These are phyloP conservation scores for Centropus unirufus DNA, from an alignment of 2,113 vertebrate species.

Conservation along the genomic window DNA sequence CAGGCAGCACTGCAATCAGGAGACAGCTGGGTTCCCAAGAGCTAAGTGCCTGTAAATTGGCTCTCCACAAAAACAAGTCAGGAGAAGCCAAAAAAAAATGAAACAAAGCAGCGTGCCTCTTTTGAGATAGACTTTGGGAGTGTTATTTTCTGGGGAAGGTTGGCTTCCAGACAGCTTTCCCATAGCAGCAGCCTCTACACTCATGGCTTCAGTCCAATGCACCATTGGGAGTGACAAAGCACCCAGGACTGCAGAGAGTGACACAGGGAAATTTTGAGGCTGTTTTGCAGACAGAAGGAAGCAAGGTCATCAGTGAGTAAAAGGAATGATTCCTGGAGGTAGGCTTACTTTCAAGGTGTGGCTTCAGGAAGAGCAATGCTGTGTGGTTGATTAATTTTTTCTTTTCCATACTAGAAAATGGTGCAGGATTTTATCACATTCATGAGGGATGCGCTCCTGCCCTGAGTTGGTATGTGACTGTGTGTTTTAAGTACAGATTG, in stretches of 20 bases:
- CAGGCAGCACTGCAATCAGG: not conserved
- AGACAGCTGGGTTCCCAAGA: not conserved
- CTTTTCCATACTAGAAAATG: not conserved
- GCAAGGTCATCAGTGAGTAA: not conserved
- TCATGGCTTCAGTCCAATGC: not conserved
- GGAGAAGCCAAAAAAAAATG: not conserved
- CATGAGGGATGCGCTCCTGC: not conserved
- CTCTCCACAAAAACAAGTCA: not conserved
- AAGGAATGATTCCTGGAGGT: not conserved
- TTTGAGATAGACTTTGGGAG: not conserved
- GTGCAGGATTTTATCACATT: not conserved
- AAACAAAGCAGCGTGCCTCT: not conserved
- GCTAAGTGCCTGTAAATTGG: not conserved
- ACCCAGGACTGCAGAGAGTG: not conserved
- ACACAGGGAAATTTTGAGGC: not conserved
- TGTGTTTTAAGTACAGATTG: not conserved
- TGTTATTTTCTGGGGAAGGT: not conserved
- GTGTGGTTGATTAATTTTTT: not conserved
- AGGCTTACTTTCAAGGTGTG: not conserved
- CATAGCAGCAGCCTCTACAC: not conserved
- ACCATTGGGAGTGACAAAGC: not conserved
- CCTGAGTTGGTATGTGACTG: not conserved
- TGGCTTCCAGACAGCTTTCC: not conserved
- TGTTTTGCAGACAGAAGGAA: not conserved
- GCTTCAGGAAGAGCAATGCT: not conserved